These are phyloP conservation scores for Aurelia sp. DNA, from an alignment of 30 jellyfish, hydroid and myxozoan genomes.

Conservation along the genomic window DNA sequence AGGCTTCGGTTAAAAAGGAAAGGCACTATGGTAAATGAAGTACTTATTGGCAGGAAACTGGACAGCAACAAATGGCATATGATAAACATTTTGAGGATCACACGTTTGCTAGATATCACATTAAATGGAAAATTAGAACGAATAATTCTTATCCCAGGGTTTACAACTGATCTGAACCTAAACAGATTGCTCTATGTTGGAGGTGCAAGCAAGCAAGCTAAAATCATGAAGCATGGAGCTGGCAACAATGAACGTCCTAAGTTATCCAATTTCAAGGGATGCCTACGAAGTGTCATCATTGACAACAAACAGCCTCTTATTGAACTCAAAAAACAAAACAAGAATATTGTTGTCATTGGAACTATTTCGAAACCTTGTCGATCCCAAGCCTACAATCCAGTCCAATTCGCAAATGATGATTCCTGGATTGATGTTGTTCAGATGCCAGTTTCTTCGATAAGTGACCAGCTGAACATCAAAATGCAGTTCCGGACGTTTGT, in stretches of 20 bases:
- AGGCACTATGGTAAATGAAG: conserved; percentile 36
- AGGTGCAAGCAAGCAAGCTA: conserved; percentile 37
- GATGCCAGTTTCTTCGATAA: conserved; percentile 28
- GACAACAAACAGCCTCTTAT: conserved; percentile 70
- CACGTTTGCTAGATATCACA: conserved; percentile 43
- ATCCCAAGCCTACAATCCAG: conserved; percentile 36
- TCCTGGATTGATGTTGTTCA: conserved; percentile 55
- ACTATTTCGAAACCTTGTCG: conserved; percentile 30
- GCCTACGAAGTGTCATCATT: conserved; percentile 44
- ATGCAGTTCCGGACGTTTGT: conserved; percentile 69
- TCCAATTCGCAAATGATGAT: conserved; percentile 66
- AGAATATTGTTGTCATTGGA: conserved; percentile 52
- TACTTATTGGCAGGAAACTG: conserved; percentile 56
- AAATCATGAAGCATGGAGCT: neutral
- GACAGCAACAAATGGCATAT: conserved; percentile 72
- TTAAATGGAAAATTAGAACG: conserved; percentile 46
- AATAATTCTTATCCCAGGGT: conserved; percentile 63
- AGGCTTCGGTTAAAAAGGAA: conserved; percentile 42
- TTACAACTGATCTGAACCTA: conserved; percentile 40
- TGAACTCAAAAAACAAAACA: conserved; percentile 35
- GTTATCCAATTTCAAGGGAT: conserved; percentile 46
- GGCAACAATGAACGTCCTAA: neutral
- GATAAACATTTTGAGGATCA: conserved; percentile 45
- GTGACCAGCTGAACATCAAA: conserved; percentile 46
- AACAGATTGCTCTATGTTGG: conserved; percentile 58